Percentiles rank a stretch among this genome's conserved stretches.
Conservation (phyloP, 1,140 invertebrate species). For the Maniola jurtina region DNA sequence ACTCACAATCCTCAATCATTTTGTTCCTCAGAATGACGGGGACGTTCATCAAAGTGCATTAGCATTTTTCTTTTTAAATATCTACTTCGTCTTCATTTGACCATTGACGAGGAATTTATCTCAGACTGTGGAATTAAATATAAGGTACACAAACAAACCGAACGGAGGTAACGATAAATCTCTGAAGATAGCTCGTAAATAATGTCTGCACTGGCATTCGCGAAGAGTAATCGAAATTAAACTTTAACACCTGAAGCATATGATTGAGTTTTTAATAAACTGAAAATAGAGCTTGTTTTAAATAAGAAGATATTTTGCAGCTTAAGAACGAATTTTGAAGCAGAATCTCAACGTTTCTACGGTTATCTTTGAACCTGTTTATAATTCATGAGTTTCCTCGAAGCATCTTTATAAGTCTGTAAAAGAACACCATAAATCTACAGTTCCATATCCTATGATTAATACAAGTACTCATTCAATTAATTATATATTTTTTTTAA, state of each 20-base stretch:
- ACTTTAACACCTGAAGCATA: not conserved
- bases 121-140: conserved; percentile 17
- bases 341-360: not conserved
- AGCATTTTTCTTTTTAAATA: conserved; percentile 5
- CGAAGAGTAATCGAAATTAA: conserved; percentile 2
- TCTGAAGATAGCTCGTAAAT: conserved; percentile 27
- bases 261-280: conserved; percentile 3
- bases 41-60: not conserved
- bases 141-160: conserved; percentile 29
- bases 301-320: conserved; percentile 1
- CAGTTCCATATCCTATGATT: not conserved
- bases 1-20: not conserved
- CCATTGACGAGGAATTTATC: conserved; percentile 13
- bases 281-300: not conserved
- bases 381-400: not conserved
- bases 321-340: not conserved
- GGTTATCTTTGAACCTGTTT: not conserved
- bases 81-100: conserved; percentile 9
- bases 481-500: not conserved
- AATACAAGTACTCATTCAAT: no score
- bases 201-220: conserved; percentile 6
- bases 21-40: not conserved
- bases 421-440: not conserved
- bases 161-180: conserved; percentile 31
- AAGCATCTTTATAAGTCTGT: not conserved